Conservation (phyloP, 2,797 vertebrate genomes). For the Novumbra hubbsi region DNA sequence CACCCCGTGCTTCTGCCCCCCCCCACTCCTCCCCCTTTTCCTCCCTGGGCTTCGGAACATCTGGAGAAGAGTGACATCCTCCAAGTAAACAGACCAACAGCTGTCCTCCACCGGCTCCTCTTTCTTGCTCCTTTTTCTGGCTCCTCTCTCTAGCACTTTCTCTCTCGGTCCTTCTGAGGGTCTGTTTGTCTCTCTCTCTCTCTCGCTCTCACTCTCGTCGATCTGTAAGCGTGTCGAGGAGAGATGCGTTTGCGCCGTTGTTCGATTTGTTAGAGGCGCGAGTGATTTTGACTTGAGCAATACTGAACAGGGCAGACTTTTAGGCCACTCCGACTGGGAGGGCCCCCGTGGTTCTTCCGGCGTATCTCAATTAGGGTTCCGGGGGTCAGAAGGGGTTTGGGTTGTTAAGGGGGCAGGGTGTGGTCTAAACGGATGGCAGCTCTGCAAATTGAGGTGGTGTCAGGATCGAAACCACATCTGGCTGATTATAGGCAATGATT, state of each 20-base stretch:
- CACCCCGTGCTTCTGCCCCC: background rate
- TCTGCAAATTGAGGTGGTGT: background rate
- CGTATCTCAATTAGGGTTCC: constrained; percentile 7
- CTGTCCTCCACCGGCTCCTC: constrained; percentile 65
- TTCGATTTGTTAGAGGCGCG: background rate
- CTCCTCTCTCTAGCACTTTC: background rate
- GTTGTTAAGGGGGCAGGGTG: background rate
- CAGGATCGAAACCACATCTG: constrained; percentile 14
- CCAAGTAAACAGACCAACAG: constrained; percentile 71
- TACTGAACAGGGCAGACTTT: constrained; percentile 31
- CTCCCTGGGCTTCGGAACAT: constrained; percentile 46
- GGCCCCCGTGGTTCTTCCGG: background rate
- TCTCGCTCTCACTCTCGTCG: background rate
- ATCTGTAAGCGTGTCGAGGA: background rate
- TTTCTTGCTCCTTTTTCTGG: constrained; percentile 9
- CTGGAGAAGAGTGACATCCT: constrained; percentile 69
- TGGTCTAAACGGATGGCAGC: background rate
- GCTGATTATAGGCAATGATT: constrained; percentile 25
- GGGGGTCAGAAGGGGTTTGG: background rate
- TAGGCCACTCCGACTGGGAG: background rate
- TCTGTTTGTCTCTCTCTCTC: background rate
- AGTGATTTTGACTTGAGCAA: background rate
- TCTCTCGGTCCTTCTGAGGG: background rate
- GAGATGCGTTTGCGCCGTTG: too few species aligned
- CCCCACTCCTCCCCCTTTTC: background rate